These are phyloP conservation scores for Anhinga rufa DNA, from an alignment of 2,113 vertebrate species.

Conservation along the genomic window DNA sequence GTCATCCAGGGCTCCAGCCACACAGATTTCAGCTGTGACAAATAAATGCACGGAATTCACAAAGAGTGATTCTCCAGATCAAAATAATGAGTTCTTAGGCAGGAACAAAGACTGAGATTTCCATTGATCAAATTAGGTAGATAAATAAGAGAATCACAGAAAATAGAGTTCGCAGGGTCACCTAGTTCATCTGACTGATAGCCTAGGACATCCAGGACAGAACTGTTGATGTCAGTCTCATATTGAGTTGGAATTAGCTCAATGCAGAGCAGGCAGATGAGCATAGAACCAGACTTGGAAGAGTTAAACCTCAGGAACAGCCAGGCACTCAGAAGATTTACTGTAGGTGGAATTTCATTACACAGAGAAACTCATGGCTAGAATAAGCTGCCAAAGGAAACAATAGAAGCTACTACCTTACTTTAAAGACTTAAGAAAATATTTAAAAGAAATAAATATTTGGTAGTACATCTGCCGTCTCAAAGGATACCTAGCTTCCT, in stretches of 20 bases:
- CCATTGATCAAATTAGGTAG: neutral
- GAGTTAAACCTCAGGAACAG: slow-evolving; percentile 31
- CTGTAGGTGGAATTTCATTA: slow-evolving; percentile 58
- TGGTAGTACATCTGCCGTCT: slow-evolving; percentile 12
- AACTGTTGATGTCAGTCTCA: neutral
- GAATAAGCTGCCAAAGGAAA: slow-evolving; percentile 57
- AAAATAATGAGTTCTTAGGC: neutral
- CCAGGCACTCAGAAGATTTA: slow-evolving; percentile 10
- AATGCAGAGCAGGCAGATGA: neutral
- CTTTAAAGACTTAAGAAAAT: slow-evolving; percentile 39
- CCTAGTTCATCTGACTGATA: neutral
- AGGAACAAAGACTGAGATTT: neutral
- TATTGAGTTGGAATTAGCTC: neutral
- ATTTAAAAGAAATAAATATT: slow-evolving; percentile 49
- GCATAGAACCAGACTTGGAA: neutral
- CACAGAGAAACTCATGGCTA: slow-evolving; percentile 1
- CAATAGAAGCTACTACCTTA: slow-evolving; percentile 26
- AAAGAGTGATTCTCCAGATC: neutral
- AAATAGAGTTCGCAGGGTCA: neutral
- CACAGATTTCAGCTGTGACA: neutral
- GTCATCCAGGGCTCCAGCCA: neutral
- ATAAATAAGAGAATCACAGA: neutral
- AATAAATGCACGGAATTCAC: neutral
- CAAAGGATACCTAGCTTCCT: slow-evolving; percentile 17
- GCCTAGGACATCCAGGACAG: neutral